Conservation (phyloP, 2,888 invertebrate genomes). For the Minunthozetes semirufus region DNA sequence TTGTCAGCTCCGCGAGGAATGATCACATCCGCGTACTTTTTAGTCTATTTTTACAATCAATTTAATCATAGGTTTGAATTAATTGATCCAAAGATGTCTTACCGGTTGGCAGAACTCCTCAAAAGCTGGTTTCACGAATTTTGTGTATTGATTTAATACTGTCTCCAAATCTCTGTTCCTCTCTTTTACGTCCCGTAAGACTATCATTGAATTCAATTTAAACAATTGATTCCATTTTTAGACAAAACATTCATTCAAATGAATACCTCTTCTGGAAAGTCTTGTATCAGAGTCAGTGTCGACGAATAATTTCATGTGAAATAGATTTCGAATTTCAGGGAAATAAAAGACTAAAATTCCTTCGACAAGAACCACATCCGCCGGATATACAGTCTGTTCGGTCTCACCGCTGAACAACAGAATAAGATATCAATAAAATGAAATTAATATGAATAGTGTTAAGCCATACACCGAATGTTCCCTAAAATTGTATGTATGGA, state of each 20-base stretch:
- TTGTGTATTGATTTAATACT: conserved; percentile 92
- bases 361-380: conserved; percentile 94
- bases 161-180: conserved; percentile 87
- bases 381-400: conserved; percentile 70
- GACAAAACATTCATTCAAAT: not conserved
- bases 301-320: conserved; percentile 98
- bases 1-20: conserved; percentile 98
- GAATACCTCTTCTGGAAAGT: conserved; percentile 80
- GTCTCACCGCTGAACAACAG: conserved; percentile 42
- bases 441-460: conserved; percentile 28
- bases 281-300: conserved; percentile 98
- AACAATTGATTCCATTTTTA: not conserved
- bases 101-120: conserved; percentile 97
- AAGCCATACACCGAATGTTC: conserved; percentile 80
- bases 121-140: conserved; percentile 98
- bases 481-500: conserved; percentile 89
- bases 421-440: not conserved
- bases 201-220: conserved; percentile 58
- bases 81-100: conserved; percentile 39
- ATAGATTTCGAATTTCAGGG: conserved; percentile 83
- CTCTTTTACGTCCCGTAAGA: conserved; percentile 90
- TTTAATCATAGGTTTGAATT: conserved; percentile 44
- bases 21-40: conserved; percentile 99
- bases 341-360: conserved; percentile 98
- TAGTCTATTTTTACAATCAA: conserved; percentile 61